A percentile compares a stretch with the other conserved stretches of the same genome.
These are phyloP conservation scores for Pogoniulus pusillus DNA, from an alignment of 2,797 vertebrate genomes.

Conservation along the genomic window DNA sequence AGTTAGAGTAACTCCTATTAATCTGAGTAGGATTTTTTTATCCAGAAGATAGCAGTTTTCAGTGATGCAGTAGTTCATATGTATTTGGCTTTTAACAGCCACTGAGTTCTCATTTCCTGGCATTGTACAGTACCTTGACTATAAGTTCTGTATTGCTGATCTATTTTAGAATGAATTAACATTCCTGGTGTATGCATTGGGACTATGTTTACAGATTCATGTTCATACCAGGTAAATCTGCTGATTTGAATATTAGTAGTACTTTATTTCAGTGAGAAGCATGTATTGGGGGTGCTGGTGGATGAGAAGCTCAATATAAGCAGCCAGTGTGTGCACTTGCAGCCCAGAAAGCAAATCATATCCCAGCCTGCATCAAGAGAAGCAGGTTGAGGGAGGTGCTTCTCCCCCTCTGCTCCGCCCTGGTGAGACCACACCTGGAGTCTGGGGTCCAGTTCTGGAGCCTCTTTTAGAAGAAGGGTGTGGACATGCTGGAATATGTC, in stretches of 20 bases:
- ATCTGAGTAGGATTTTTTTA: not conserved
- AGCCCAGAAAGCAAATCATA: too few relatives aligned
- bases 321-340: too few relatives aligned
- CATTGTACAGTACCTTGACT: not conserved
- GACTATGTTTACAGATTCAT: not conserved
- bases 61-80: not conserved
- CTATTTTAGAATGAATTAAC: not conserved
- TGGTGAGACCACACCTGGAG: too few relatives aligned
- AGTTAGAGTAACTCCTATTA: not conserved
- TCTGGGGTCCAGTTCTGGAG: too few relatives aligned
- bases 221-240: not conserved
- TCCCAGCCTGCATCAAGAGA: too few relatives aligned
- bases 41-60: not conserved
- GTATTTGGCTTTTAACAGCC: not conserved
- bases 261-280: not conserved
- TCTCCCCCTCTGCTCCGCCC: too few relatives aligned
- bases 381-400: too few relatives aligned
- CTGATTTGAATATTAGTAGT: not conserved
- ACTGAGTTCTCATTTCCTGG: not conserved
- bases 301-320: too few relatives aligned
- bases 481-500: too few relatives aligned
- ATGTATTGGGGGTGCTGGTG: too few relatives aligned
- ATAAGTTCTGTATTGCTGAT: not conserved
- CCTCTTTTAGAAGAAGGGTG: too few relatives aligned
- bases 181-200: not conserved